Percentiles rank a stretch among this genome's conserved stretches.
Evolutionary conservation across 2,113 vertebrate species (phyloP).

Genomic region (Agelaius phoeniceus): DNA sequence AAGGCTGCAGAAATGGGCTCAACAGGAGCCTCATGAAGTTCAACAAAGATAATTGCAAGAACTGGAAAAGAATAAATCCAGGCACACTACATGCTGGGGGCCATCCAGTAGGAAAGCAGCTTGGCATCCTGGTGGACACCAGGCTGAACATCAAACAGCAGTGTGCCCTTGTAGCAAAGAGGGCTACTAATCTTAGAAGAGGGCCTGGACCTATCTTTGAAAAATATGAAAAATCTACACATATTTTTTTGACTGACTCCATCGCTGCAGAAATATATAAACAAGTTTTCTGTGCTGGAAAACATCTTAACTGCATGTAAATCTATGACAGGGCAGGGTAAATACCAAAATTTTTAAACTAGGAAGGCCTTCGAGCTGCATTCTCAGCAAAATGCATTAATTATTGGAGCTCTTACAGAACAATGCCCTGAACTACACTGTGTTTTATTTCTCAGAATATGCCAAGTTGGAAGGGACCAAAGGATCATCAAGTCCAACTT

Average conservation of each 20-base stretch:
- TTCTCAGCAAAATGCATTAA: not conserved
- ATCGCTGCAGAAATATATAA: not conserved
- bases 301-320: not conserved
- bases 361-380: not conserved
- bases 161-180: not conserved
- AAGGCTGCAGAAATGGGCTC: not conserved
- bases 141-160: not conserved
- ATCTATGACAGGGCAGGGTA: not conserved
- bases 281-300: not conserved
- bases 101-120: not conserved
- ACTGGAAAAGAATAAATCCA: not conserved
- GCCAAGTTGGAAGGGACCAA: fast-evolving
- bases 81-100: not conserved
- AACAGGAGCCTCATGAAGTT: not conserved
- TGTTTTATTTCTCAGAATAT: not conserved
- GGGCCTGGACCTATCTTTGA: not conserved
- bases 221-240: not conserved
- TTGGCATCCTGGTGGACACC: not conserved
- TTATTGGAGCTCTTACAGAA: not conserved
- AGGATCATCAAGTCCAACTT: not conserved
- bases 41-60: not conserved
- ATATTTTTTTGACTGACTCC: not conserved
- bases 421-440: not conserved
- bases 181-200: not conserved
- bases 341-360: not conserved